phyloP scores from a whole-genome alignment of 2,888 invertebrate genomes.

The Cecidostiba fungosa region DNA sequence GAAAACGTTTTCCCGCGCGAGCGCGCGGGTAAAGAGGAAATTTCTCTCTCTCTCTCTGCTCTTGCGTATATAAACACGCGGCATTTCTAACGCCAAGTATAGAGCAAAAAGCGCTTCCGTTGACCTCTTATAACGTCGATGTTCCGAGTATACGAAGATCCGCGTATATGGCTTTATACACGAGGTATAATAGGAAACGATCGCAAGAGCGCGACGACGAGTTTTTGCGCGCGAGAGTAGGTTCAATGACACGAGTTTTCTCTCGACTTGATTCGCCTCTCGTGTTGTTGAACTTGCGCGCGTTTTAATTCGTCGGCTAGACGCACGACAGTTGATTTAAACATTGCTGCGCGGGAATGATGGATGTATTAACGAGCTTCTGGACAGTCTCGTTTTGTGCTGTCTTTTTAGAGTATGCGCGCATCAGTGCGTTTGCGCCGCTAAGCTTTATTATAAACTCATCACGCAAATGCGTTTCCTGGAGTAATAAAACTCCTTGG shows the following conservation, averaged over 20 bases:
- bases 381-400: not conserved
- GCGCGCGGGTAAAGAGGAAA: not conserved
- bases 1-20: not conserved
- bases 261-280: not conserved
- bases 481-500: not conserved
- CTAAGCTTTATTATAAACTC: not conserved
- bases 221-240: constrained; percentile 39
- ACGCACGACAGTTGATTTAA: not conserved
- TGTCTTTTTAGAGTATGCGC: not conserved
- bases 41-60: not conserved
- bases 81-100: not conserved
- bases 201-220: constrained; percentile 24
- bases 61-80: not conserved
- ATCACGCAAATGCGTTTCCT: not conserved
- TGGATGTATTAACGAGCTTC: not conserved
- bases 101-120: not conserved
- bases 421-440: not conserved
- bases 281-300: constrained; percentile 11
- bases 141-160: not conserved
- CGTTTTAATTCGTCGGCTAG: constrained; percentile 10
- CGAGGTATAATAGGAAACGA: constrained; percentile 6
- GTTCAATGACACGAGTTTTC: constrained; percentile 54
- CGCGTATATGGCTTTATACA: not conserved
- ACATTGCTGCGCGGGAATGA: not conserved
- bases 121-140: constrained; percentile 16